Percentiles rank a stretch among this genome's conserved stretches.
These are phyloP conservation scores for Macropus fuliginosus DNA, from an alignment of 2,797 vertebrate genomes.

Conservation along the genomic window DNA sequence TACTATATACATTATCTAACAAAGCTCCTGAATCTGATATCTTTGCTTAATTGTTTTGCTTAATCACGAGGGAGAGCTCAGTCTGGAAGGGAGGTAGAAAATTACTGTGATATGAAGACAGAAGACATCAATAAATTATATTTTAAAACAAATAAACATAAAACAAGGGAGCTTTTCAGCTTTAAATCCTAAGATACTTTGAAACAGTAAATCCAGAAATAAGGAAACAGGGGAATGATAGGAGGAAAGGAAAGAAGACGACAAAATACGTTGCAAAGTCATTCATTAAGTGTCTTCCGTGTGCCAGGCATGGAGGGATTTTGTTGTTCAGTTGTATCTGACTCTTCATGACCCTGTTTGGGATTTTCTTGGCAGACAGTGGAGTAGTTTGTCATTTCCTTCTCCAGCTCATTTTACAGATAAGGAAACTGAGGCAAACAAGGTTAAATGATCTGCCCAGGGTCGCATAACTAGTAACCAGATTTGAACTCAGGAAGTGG, in stretches of 20 bases:
- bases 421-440: not conserved
- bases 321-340: not conserved
- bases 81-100: not conserved
- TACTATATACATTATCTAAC: not conserved
- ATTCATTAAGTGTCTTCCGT: not conserved
- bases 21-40: not conserved
- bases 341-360: not conserved
- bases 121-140: not conserved
- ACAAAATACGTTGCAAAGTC: not conserved
- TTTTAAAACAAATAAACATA: not conserved
- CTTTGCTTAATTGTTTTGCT: not conserved
- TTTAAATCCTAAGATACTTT: not conserved
- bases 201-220: not conserved
- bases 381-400: not conserved
- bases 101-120: not conserved
- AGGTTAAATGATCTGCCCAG: not conserved
- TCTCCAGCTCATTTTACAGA: not conserved
- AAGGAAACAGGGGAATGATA: not conserved
- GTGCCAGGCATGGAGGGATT: not conserved
- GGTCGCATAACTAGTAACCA: not conserved
- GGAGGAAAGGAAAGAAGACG: not conserved
- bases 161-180: not conserved
- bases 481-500: not conserved
- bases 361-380: not conserved
- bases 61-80: not conserved